These are phyloP conservation scores for Drepana falcataria DNA, from an alignment of 2,888 invertebrate species.

Conservation along the genomic window DNA sequence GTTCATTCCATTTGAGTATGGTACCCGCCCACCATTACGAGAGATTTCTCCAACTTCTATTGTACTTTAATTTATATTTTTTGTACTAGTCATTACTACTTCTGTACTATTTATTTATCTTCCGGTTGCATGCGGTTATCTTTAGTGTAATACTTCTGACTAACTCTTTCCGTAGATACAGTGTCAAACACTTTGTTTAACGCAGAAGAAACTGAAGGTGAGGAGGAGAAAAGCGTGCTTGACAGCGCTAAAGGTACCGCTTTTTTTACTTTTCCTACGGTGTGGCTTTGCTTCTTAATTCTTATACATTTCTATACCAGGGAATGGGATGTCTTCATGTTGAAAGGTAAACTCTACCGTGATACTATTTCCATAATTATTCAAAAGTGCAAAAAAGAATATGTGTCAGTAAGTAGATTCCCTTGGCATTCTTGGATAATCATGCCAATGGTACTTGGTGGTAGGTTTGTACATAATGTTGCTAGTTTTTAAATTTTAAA, in stretches of 20 bases:
- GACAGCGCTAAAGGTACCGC: slow-evolving; percentile 31
- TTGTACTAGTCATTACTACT: no score
- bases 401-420: no score
- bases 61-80: no score
- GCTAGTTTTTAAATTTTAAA: no score
- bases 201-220: slow-evolving; percentile 17
- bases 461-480: no score
- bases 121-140: slow-evolving; percentile 34
- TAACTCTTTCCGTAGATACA: slow-evolving; percentile 45
- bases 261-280: slow-evolving; percentile 1
- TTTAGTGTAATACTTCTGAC: slow-evolving; percentile 12
- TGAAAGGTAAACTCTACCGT: slow-evolving; percentile 20
- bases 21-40: no score
- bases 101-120: slow-evolving; percentile 2
- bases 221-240: slow-evolving; percentile 13
- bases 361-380: background rate
- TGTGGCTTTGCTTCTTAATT: slow-evolving; percentile 6
- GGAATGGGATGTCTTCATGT: slow-evolving; percentile 13
- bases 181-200: slow-evolving; percentile 37
- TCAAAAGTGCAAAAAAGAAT: no score
- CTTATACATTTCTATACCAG: slow-evolving; percentile 7
- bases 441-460: no score
- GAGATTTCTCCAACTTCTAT: no score
- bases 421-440: no score
- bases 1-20: no score